These are phyloP conservation scores for Semnornis frantzii DNA, from an alignment of 2,113 vertebrate genomes.

Conservation along the genomic window DNA sequence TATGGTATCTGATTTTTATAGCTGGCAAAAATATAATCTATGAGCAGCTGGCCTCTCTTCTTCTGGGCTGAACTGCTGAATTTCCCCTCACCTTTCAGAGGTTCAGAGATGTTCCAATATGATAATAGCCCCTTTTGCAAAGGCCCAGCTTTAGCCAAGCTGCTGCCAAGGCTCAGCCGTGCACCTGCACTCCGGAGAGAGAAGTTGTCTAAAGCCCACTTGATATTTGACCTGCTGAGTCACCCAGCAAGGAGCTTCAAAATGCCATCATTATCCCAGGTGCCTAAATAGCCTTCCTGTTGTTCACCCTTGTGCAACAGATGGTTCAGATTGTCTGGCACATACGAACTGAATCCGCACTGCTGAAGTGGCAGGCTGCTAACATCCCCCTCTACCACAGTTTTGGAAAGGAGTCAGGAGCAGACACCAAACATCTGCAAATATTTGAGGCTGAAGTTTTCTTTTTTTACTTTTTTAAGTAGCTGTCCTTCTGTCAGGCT, in stretches of 20 bases:
- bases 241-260: not conserved
- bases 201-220: not conserved
- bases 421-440: conserved; percentile 30
- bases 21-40: not conserved
- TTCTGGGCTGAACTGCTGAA: not conserved
- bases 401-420: not conserved
- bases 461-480: not conserved
- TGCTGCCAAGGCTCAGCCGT: not conserved
- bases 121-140: not conserved
- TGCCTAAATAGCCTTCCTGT: not conserved
- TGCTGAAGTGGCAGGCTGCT: conserved; percentile 40
- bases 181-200: not conserved
- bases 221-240: not conserved
- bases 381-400: not conserved
- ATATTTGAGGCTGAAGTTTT: not conserved
- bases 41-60: not conserved
- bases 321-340: conserved; percentile 18
- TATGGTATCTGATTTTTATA: not conserved
- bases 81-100: not conserved
- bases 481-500: not conserved
- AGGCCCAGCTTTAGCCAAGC: not conserved
- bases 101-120: not conserved
- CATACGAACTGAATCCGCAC: not conserved
- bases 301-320: conserved; percentile 12
- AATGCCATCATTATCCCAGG: not conserved